Evolutionary conservation across 2,888 invertebrate genomes (phyloP), one percentile per base, ranked within the genome.

Genomic region (Dioctria rufipes): DNA sequence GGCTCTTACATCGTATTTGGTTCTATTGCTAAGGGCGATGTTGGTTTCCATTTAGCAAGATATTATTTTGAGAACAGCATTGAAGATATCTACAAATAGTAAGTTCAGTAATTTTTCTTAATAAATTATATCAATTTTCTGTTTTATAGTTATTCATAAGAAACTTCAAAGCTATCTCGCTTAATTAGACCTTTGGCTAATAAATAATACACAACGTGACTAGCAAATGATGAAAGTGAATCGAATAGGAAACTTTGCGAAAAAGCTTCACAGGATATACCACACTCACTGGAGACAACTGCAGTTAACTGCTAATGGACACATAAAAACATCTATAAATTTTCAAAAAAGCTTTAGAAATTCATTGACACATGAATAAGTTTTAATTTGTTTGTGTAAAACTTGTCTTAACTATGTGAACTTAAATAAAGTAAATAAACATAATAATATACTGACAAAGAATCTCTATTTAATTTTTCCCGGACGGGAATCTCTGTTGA

Each of bases 261-360:
- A 2, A 93, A 94, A n/a, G 90, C 93, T 0, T 92, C 92, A 77
- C 90, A 95, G 83, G 91, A 93, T 0, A 92, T 95, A 5, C 90
- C 93, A 11, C 95, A 95, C 85, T 92, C 93, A 2, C 88, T 95
- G 13, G 96, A 96, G 89, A 92, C 91, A 6, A 93, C 94, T 1
- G 89, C 92, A 75, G 92, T 94, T 81, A 95, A 96, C 89, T 92
- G 94, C 11, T 25, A n/a, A n/a, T n/a, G n/a, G n/a, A n/a, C n/a
- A n/a, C n/a, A n/a, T n/a, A n/a, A n/a, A 51, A n/a, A n/a, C n/a
- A n/a, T n/a, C n/a, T n/a, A n/a, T n/a, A n/a, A n/a, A n/a, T n/a
- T n/a, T n/a, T n/a, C n/a, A n/a, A n/a, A n/a, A n/a, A n/a, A n/a
- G n/a, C n/a, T n/a, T n/a, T n/a, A n/a, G n/a, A n/a, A n/a, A n/a